These are phyloP conservation scores for Dipodomys spectabilis DNA, from an alignment of 2,113 vertebrate genomes.

Conservation along the genomic window DNA sequence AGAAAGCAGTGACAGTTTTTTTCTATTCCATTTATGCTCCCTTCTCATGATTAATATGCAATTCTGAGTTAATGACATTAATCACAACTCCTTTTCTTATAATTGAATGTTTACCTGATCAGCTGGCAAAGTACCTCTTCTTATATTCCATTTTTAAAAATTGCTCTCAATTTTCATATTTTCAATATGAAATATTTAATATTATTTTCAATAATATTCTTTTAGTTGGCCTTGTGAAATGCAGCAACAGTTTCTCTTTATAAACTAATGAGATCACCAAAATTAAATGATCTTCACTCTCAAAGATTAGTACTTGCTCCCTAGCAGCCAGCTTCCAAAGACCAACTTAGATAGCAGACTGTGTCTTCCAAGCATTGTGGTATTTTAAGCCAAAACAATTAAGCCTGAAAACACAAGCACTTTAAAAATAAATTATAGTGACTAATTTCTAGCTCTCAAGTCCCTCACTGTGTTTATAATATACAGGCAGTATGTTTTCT, in stretches of 20 bases:
- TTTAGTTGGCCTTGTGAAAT: constrained; percentile 74
- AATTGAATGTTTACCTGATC: constrained; percentile 61
- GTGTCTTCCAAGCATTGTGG: constrained; percentile 55
- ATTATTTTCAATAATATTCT: constrained; percentile 55
- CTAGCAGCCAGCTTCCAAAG: constrained; percentile 63
- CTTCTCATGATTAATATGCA: constrained; percentile 40
- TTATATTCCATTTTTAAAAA: constrained; percentile 65
- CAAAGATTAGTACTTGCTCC: constrained; percentile 64
- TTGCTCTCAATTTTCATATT: constrained; percentile 74
- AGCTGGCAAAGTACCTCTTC: constrained; percentile 41
- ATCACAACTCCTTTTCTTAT: constrained; percentile 51
- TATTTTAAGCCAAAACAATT: constrained; percentile 75
- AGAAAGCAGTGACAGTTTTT: constrained; percentile 48
- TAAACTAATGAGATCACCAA: constrained; percentile 66
- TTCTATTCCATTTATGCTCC: constrained; percentile 42
- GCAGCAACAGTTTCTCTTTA: constrained; percentile 51
- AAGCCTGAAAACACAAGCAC: constrained; percentile 54
- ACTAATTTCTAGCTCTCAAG: constrained; percentile 59
- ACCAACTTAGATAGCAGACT: constrained; percentile 47
- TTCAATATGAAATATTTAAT: no score
- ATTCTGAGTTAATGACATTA: constrained; percentile 17
- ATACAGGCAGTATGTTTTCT: constrained; percentile 54
- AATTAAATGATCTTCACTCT: constrained; percentile 67
- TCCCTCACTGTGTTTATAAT: constrained; percentile 52
- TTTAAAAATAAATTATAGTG: constrained; percentile 72